phyloP scores from a whole-genome alignment of 2,797 vertebrate species.

The Margarornis squamiger region DNA sequence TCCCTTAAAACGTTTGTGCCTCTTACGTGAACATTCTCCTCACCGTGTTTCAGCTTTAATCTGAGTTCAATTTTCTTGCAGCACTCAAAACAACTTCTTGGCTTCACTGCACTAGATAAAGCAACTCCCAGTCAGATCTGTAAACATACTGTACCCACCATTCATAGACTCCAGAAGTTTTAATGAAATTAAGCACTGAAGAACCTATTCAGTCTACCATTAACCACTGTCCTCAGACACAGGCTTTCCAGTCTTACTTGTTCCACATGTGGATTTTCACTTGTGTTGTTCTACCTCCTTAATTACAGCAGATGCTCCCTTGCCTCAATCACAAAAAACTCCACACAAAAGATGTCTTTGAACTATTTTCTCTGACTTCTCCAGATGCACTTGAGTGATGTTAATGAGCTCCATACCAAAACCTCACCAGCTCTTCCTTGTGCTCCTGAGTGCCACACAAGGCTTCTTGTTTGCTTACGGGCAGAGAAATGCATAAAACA shows the following conservation, averaged over 20 bases:
- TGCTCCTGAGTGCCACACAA: background rate
- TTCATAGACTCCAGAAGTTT: background rate
- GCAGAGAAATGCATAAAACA: background rate
- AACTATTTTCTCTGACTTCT: background rate
- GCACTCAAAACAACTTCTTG: constrained; percentile 12
- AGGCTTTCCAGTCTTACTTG: background rate
- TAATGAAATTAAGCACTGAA: background rate
- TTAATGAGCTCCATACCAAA: background rate
- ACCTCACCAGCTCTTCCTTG: background rate
- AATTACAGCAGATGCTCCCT: background rate
- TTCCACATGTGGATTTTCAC: background rate
- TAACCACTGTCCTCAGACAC: background rate
- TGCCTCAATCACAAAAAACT: background rate
- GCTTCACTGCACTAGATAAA: background rate
- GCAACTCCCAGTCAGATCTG: background rate
- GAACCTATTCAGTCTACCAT: background rate
- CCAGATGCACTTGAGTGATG: background rate
- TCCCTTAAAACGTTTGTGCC: background rate
- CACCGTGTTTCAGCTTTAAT: background rate
- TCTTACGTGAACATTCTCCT: background rate
- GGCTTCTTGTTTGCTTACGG: constrained; percentile 8
- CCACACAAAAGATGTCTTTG: background rate
- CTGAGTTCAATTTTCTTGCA: background rate
- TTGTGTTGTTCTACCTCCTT: background rate
- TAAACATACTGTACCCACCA: background rate